Evolutionary conservation across 2,888 invertebrate species (phyloP), one percentile per base, ranked within the genome.

Genomic region (Therioaphis trifolii): DNA sequence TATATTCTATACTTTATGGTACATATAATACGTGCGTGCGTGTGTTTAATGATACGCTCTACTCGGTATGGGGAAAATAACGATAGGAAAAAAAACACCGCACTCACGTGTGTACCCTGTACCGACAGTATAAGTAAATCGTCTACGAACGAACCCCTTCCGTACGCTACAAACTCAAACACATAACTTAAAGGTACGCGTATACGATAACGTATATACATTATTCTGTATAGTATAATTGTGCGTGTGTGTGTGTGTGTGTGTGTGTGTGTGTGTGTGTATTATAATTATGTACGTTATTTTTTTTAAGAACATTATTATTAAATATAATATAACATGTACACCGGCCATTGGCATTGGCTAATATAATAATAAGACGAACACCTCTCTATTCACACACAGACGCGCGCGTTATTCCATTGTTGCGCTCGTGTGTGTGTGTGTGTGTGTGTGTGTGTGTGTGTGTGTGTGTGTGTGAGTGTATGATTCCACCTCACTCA

Each of bases 321-420:
- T 58, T 12, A 24, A 12, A 21, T 58, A 58, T 55, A 18, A 55
- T 55, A 55, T 55, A 18, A 55, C 21, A 55, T 71, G 71, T n/a
- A 66, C 21, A 66, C 21, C 58, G 80, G 80, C 80, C 80, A 71
- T 80, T 80, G 80, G 80, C 80, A 72, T 80, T 72, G 71, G 71
- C 71, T 80, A 80, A 80, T 80, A 80, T 80, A 80, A 80, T 80
- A 80, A 80, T 80, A 80, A 80, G 21, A 71, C 43, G 40, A 43
- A 55, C 69, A 4, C 43, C 27, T 61, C 14, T n/a, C 46, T 72
- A 72, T 61, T 27, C 18, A 4, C 27, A 27, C 61, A 43, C 69
- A 61, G 40, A 40, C 24, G 15, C 43, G 27, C 77, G 77, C 46
- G 21, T 49, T 35, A 29, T 24, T 69, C 52, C 35, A 24, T 52